Base-by-base conservation (phyloP, 1,140 invertebrate species). In the Drusus annulatus region DNA sequence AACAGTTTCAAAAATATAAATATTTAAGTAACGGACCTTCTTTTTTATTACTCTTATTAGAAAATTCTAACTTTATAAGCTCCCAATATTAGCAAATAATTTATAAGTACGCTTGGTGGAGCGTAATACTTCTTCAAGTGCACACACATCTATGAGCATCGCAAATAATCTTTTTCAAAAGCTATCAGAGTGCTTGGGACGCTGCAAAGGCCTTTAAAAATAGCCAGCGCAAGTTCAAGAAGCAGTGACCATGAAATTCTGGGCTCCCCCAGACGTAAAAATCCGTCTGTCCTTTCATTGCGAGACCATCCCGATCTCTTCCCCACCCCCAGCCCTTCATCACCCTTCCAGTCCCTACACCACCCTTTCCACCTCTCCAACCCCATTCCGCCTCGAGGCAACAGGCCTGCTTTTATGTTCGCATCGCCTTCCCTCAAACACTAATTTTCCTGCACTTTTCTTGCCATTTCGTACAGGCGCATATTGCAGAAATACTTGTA, bases 361-460 rank as follows among this genome's bases (percentile, higher is more conserved):
- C 31, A 36, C 8, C 6, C 62, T 15, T 28, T 65, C n/a, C 0
- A 16, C 23, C 28, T 16, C 62, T 28, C 3, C 50, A 2, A 19
- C 52, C 19, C 25, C 52, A 15, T 56, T 25, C 65, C 45, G 21
- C 52, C 75, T 25, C 13, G 31, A 62, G 77, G 81, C 81, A 80
- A 80, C 81, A 74, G 78, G 78, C 81, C 78, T 56, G 77, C 65
- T 80, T 82, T 83, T 83, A 80, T 83, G 78, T 78, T 75, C 79
- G 45, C 81, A 80, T 80, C 78, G 63, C 68, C 19, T 45, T 50
- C 79, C 65, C 74, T 80, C 81, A 83, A 80, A 83, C 78, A 74
- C 78, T 83, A 79, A 83, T 83, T 83, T 83, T 83, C 81, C 60
- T 80, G 23, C 77, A 54, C 54, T 52, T 79, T 63, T 68, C 77